Evolutionary conservation across 2,888 invertebrate species (phyloP), one percentile per base, ranked within the genome.

Genomic region (Lycaena phlaeas): DNA sequence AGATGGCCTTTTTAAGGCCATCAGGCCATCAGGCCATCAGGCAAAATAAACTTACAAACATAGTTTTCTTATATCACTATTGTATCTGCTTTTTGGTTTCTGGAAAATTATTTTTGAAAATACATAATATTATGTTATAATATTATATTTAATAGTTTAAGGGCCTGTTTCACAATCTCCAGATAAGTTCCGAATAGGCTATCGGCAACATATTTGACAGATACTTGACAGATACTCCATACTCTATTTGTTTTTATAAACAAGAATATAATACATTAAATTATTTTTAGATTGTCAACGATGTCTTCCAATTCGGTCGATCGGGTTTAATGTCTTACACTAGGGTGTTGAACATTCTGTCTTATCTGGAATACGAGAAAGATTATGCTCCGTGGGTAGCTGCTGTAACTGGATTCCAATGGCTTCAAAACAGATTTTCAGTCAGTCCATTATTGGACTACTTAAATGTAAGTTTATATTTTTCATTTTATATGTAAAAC

Each of bases 351-450:
- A 75, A 86, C 10, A 79, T 93, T 14, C 78, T 91, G 0, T 79
- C 86, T 1, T 96, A 94, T 75, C 75, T 96, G 46, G 67, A 76
- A 38, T 71, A 86, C 5, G 93, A 93, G 66, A 85, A 68, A 0
- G 87, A 90, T 7, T 93, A 93, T 55, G 78, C 92, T 10, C 94
- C 96, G 0, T 96, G 95, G 95, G 79, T 85, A 3, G 82, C 92
- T 0, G 91, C 91, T 0, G 61, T 88, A 4, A 71, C 68, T 44
- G 87, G 87, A 12, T 81, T 90, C 50, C 69, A 50, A 11, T 89
- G 86, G 77, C 52, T 89, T 1, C 72, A 74, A 34, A 70, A 62
- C 49, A 64, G 82, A 48, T 61, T 84, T 1, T 56, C 56, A 39
- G 67, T 68, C 3, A 64, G 64, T 1, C 2, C 49, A 0, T 43